Percentiles rank a stretch among this genome's conserved stretches.
phyloP scores from a whole-genome alignment of 2,113 vertebrate genomes.

The Lipotes vexillifer region DNA sequence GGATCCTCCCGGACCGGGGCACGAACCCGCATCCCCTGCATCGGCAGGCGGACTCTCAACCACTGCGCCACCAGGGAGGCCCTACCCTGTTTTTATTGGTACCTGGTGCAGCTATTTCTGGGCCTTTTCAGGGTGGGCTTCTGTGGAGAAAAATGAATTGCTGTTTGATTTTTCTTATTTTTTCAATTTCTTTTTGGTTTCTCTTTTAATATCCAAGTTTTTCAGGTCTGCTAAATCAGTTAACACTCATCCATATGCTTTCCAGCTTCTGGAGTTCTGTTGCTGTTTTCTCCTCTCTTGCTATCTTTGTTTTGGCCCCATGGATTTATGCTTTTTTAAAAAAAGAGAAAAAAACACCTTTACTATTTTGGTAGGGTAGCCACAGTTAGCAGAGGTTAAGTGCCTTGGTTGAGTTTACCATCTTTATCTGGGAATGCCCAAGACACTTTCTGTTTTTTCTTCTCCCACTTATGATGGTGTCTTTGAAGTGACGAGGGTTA shows the following conservation, averaged over 20 bases:
- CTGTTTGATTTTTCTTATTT: not conserved
- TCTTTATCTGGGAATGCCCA: not conserved
- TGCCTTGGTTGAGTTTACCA: not conserved
- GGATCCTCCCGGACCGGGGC: no score
- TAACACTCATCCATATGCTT: not conserved
- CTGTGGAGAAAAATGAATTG: not conserved
- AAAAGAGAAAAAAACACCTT: not conserved
- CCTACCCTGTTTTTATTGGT: slow-evolving; percentile 1
- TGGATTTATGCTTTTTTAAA: not conserved
- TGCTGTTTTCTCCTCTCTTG: not conserved
- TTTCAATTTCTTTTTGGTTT: not conserved
- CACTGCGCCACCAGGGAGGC: no score
- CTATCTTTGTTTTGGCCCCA: not conserved
- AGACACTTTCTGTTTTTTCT: not conserved
- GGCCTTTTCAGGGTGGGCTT: not conserved
- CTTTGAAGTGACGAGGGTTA: not conserved
- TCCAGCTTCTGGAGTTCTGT: not conserved
- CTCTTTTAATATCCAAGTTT: not conserved
- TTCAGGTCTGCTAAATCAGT: not conserved
- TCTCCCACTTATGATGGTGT: not conserved
- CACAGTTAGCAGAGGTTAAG: not conserved
- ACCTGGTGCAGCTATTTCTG: not conserved
- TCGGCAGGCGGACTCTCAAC: no score
- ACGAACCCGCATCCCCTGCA: no score
- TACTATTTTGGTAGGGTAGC: not conserved